Evolutionary conservation across 2,113 vertebrate genomes (phyloP).

Genomic region (Nannobrachium achirus): DNA sequence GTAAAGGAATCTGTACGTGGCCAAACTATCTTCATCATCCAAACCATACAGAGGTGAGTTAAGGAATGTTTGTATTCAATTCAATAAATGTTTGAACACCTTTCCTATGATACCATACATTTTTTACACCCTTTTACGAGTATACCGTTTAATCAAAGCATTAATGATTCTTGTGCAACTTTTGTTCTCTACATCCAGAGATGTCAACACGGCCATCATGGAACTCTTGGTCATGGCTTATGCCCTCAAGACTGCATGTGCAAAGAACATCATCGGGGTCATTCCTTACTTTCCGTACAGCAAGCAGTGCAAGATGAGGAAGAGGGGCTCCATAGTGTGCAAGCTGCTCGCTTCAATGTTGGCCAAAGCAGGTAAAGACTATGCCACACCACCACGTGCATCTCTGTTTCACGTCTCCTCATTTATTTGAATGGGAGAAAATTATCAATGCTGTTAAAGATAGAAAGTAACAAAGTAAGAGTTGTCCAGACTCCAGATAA

Average conservation of each 20-base stretch:
- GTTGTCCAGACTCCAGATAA: no score
- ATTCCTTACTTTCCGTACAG: constrained; percentile 99
- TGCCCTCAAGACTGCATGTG: constrained; percentile 94
- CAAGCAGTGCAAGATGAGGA: constrained; percentile 99
- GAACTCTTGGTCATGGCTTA: constrained; percentile 97
- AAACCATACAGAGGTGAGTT: constrained; percentile 94
- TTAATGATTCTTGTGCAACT: background rate
- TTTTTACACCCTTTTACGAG: no score
- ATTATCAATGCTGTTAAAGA: no score
- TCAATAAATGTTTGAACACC: background rate
- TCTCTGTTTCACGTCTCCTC: no score
- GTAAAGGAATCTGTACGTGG: constrained; percentile 97
- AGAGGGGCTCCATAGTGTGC: constrained; percentile 96
- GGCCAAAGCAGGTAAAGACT: constrained; percentile 88
- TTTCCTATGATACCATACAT: background rate
- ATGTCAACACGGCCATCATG: constrained; percentile 98
- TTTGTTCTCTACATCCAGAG: constrained; percentile 73
- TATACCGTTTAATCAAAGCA: background rate
- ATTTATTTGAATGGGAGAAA: no score
- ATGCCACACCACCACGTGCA: no score
- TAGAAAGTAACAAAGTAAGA: no score
- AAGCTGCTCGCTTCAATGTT: constrained; percentile 97
- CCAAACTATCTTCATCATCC: constrained; percentile 98
- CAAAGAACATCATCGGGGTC: constrained; percentile 96
- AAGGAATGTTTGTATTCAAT: background rate